Evolutionary conservation across 2,888 invertebrate species (phyloP), one percentile per base, ranked within the genome.

Genomic region (Archips crataeganus): DNA sequence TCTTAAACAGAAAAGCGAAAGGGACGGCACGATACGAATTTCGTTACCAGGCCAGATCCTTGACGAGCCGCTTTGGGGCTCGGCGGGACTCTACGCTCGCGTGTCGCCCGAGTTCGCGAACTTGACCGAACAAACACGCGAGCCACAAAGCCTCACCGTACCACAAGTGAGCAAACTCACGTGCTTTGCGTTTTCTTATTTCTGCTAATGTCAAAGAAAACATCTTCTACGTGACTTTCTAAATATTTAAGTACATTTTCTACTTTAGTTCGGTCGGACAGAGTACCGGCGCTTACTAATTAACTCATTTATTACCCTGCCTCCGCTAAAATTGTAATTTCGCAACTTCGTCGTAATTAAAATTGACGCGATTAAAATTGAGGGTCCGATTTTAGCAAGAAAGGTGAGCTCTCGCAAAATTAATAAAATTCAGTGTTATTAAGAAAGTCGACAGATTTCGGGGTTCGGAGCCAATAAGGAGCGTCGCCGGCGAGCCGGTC

Each of bases 401-500:
- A 61, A 67, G 54, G 54, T 63, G 59, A 39, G 65, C 61, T 32
- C 39, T 39, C 39, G 36, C 63, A 34, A 8, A 63, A 63, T 59
- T 73, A 64, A 73, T 73, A 73, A 69, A 59, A 64, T 73, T 60
- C 9, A 68, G 68, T 39, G 64, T 47, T 64, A 61, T 68, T 73
- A 64, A 64, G 57, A 63, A 68, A 59, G 60, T 39, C 15, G 23
- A 13, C 71, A 49, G 65, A 60, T 60, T 65, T 65, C 60, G 49
- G 39, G 49, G 15, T n/a, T n/a, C 59, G n/a, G 49, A 13, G 3
- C 57, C 11, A 6, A 1, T 9, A 51, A 39, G 4, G 13, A 45
- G 34, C 15, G 23, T 23, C 23, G 23, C 23, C 23, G 23, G 23
- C 23, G 1, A 0, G 23, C 23, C 23, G 2, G 51, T 15, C 9